Conservation (phyloP, 1,140 invertebrate genomes). For the Ceratosolen fusciceps region DNA sequence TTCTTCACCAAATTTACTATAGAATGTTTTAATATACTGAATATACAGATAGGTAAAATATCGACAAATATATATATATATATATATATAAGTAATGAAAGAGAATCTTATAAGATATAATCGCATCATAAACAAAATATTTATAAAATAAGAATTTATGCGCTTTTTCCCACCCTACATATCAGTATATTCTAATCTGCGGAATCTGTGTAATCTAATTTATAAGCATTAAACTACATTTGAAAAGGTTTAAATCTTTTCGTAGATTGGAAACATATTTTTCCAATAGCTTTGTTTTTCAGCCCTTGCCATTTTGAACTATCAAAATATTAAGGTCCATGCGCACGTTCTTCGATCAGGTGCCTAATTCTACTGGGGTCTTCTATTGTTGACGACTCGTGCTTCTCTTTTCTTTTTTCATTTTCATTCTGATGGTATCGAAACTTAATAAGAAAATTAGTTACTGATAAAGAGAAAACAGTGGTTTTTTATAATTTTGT, state of each 20-base stretch:
- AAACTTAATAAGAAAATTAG: background rate
- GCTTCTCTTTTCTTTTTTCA: conserved; percentile 31
- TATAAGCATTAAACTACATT: conserved; percentile 64
- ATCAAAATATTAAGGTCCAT: conserved; percentile 66
- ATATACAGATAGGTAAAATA: too few relatives aligned
- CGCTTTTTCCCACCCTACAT: conserved; percentile 21
- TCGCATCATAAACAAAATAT: too few relatives aligned
- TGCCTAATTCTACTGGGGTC: conserved; percentile 50
- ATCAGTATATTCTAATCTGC: background rate
- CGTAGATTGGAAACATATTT: conserved; percentile 55
- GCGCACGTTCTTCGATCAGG: conserved; percentile 53
- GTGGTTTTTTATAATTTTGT: too few relatives aligned
- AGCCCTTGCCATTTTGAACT: conserved; percentile 60
- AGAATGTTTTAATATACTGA: too few relatives aligned
- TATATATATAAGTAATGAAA: too few relatives aligned
- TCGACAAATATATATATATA: too few relatives aligned
- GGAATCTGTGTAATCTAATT: background rate
- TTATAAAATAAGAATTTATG: too few relatives aligned
- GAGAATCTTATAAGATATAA: too few relatives aligned
- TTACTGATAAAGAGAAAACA: conserved; percentile 14
- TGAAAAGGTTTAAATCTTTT: conserved; percentile 54
- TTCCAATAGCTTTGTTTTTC: conserved; percentile 64
- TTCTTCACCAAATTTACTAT: too few relatives aligned
- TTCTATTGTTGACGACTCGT: conserved; percentile 51
- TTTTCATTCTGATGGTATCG: background rate